Conservation (phyloP, 2,888 invertebrate species). For the Lasioglossum figueresi region DNA sequence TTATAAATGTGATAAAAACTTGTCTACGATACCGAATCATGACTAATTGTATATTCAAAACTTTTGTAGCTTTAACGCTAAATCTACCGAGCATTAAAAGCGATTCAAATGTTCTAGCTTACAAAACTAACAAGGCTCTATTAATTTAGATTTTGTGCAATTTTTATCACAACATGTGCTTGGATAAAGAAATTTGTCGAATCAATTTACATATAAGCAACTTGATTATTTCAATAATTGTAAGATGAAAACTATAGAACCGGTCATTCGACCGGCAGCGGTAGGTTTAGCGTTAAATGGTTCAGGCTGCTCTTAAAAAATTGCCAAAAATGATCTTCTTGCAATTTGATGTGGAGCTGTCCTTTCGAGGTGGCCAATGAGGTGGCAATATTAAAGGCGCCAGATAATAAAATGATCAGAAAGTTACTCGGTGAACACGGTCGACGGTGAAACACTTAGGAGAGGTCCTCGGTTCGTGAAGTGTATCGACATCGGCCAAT, state of each 20-base stretch:
- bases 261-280: too few species aligned
- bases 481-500: constrained; percentile 57
- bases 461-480: constrained; percentile 42
- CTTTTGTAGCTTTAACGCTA: too few species aligned
- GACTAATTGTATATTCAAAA: not conserved
- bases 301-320: not conserved
- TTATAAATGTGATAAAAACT: not conserved
- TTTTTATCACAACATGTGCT: too few species aligned
- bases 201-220: too few species aligned
- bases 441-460: constrained; percentile 62
- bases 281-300: too few species aligned
- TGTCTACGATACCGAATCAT: fast-evolving
- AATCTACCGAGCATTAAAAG: too few species aligned
- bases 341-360: not conserved
- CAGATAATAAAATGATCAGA: constrained; percentile 70
- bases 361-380: constrained; percentile 35
- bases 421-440: constrained; percentile 40
- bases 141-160: too few species aligned
- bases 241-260: too few species aligned
- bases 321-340: not conserved
- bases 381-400: constrained; percentile 51
- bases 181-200: too few species aligned
- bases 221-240: too few species aligned
- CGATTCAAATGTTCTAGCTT: too few species aligned
- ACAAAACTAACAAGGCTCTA: too few species aligned